Percentiles rank a stretch among this genome's conserved stretches.
Conservation (phyloP, 2,888 invertebrate species). For the Cephus pulcher region DNA sequence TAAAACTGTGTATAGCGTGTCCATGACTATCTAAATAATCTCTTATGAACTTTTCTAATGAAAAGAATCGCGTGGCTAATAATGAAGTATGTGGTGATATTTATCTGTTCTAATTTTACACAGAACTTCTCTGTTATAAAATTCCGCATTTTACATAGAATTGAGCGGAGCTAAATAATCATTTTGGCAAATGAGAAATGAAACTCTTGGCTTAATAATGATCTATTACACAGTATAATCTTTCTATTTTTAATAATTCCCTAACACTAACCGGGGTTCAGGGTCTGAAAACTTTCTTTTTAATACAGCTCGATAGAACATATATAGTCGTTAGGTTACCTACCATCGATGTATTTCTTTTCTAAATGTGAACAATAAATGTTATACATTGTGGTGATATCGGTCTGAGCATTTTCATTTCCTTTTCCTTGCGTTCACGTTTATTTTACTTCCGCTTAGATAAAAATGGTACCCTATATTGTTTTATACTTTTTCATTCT, state of each 20-base stretch:
- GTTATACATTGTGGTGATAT: constrained; percentile 60
- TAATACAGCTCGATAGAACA: background rate
- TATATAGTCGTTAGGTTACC: constrained; percentile 18
- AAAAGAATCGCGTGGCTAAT: background rate
- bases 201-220: background rate
- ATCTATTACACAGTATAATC: background rate
- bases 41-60: background rate
- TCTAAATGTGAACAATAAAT: constrained; percentile 67
- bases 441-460: background rate
- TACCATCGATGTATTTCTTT: constrained; percentile 41
- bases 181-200: background rate
- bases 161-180: background rate
- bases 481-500: background rate
- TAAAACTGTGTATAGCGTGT: constrained; percentile 8
- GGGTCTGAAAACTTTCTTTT: background rate
- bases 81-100: background rate
- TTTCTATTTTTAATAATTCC: background rate
- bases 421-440: constrained; percentile 45
- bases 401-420: constrained; percentile 55
- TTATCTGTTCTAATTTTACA: background rate
- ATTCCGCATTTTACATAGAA: background rate
- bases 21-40: background rate
- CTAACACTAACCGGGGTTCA: background rate
- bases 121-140: background rate
- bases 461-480: background rate